These are phyloP conservation scores for Garra rufa DNA, from an alignment of 2,113 vertebrate genomes.

Conservation along the genomic window DNA sequence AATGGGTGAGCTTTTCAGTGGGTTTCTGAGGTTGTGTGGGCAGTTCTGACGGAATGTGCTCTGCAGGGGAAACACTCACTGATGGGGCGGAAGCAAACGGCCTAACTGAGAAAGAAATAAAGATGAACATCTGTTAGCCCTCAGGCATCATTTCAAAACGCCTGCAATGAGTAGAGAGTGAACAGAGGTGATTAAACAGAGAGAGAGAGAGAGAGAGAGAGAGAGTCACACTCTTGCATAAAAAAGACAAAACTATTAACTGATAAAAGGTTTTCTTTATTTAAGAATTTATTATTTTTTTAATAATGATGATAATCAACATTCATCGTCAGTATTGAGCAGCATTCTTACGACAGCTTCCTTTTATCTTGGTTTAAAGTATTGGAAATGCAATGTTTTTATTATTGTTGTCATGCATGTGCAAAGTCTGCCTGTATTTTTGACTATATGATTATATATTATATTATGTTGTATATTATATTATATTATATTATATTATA, in stretches of 20 bases:
- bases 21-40: slow-evolving; percentile 40
- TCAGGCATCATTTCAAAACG: slow-evolving; percentile 70
- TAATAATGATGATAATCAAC: neutral
- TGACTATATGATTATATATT: neutral
- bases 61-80: slow-evolving; percentile 28
- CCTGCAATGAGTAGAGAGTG: slow-evolving; percentile 54
- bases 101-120: slow-evolving; percentile 37
- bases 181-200: slow-evolving; percentile 19
- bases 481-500: neutral
- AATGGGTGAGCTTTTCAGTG: neutral
- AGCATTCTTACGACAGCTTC: neutral
- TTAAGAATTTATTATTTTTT: slow-evolving; percentile 12
- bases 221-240: neutral
- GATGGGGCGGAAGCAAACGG: slow-evolving; percentile 52
- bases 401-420: neutral
- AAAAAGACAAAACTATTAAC: neutral
- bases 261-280: neutral
- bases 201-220: slow-evolving; percentile 40
- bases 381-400: neutral
- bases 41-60: slow-evolving; percentile 59
- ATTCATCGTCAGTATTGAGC: neutral
- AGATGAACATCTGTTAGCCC: slow-evolving; percentile 74
- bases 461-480: neutral
- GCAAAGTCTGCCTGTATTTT: neutral
- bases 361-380: neutral